Conservation (phyloP, 2,797 vertebrate species). For the Fringilla coelebs region DNA sequence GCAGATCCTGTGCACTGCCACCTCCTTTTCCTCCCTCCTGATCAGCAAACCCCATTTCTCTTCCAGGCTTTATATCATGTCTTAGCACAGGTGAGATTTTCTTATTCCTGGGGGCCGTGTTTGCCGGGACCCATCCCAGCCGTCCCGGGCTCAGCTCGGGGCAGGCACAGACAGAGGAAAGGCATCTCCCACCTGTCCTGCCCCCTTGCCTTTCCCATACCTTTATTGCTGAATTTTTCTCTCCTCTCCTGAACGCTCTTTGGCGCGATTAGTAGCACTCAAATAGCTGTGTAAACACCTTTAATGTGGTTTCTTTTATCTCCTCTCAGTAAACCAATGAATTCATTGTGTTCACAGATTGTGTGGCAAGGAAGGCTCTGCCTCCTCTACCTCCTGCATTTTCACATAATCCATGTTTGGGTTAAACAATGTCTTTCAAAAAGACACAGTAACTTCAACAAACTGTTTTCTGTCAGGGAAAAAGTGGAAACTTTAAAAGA, state of each 20-base stretch:
- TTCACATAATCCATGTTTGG: not conserved
- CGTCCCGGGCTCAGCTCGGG: fast-evolving
- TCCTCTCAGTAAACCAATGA: not conserved
- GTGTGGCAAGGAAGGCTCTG: not conserved
- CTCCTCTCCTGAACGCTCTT: not conserved
- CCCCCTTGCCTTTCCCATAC: not conserved
- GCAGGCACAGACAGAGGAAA: not conserved
- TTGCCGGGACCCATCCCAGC: not conserved
- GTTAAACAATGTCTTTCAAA: not conserved
- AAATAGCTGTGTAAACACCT: not conserved
- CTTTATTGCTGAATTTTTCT: not conserved
- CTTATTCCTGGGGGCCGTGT: not conserved
- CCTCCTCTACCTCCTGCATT: not conserved
- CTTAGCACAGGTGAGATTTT: not conserved
- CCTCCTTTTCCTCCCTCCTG: not conserved
- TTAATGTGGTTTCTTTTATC: not conserved
- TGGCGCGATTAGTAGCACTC: not conserved
- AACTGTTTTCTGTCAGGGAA: not conserved
- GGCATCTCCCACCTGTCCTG: not conserved
- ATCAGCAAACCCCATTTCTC: not conserved
- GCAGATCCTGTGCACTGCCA: fast-evolving
- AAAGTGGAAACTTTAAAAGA: not conserved
- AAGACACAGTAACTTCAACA: not conserved
- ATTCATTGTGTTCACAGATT: not conserved
- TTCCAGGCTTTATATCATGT: too few relatives aligned